A percentile compares a stretch with the other conserved stretches of the same genome.
phyloP scores from a whole-genome alignment of 2,797 vertebrate species.

The Hapalemur alaotrensis region DNA sequence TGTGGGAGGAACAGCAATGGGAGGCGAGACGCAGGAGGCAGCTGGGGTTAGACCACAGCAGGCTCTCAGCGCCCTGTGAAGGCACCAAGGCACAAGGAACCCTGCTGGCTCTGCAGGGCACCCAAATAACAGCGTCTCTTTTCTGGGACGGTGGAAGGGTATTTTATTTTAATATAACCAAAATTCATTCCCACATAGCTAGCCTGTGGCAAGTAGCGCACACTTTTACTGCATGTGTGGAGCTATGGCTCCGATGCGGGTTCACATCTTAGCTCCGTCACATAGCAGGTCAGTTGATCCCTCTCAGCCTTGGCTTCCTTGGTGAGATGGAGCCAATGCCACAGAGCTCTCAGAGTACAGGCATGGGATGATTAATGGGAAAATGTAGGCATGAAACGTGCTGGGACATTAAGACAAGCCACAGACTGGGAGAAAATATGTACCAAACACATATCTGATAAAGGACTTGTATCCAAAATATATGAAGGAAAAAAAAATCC shows the following conservation, averaged over 20 bases:
- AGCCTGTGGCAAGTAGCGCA: background rate
- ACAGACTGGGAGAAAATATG: conserved; percentile 6
- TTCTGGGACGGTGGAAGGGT: background rate
- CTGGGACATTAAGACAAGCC: background rate
- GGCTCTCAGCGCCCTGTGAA: fast-evolving
- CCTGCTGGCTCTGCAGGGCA: background rate
- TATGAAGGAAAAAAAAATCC: background rate
- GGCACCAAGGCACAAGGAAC: background rate
- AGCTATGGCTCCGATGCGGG: background rate
- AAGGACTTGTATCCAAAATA: background rate
- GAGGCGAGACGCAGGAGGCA: background rate
- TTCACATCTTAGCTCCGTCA: background rate
- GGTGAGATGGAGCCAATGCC: background rate
- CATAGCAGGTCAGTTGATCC: background rate
- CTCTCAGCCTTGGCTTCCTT: background rate
- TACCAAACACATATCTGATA: background rate
- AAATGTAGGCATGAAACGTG: background rate
- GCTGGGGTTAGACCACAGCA: background rate
- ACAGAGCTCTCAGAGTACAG: background rate
- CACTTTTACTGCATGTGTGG: background rate
- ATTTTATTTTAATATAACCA: background rate
- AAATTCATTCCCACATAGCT: background rate
- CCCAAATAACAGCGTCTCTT: background rate
- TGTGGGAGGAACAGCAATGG: background rate
- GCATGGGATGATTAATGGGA: background rate